Percentiles rank a stretch among this genome's conserved stretches.
Evolutionary conservation across 1,140 invertebrate species (phyloP).

Genomic region (Cecropterus lyciades): DNA sequence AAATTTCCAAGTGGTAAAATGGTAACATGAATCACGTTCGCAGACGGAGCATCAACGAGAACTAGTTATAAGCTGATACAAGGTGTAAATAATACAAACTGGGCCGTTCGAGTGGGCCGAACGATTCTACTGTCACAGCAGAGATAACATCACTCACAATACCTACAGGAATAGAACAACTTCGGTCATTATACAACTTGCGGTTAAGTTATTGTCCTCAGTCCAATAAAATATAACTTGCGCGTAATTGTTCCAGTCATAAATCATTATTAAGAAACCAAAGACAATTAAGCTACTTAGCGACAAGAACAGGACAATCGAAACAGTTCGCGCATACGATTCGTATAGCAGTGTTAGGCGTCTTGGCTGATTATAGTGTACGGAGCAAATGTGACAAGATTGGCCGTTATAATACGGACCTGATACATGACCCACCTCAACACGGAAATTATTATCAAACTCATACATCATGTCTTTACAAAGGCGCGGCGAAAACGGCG

Average conservation of each 20-base stretch:
- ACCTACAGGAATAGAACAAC: constrained; percentile 26
- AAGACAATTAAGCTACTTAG: constrained; percentile 16
- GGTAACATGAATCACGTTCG: constrained; percentile 23
- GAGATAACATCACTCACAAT: constrained; percentile 32
- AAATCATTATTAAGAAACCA: constrained; percentile 14
- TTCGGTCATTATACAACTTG: constrained; percentile 40
- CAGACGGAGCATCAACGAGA: constrained; percentile 15
- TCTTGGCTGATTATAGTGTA: not conserved
- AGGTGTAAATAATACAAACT: constrained; percentile 29
- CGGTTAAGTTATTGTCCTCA: constrained; percentile 32
- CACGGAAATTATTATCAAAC: constrained; percentile 67
- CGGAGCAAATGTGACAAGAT: constrained; percentile 21
- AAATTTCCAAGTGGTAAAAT: constrained; percentile 22
- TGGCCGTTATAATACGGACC: constrained; percentile 45
- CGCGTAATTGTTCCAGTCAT: constrained; percentile 7
- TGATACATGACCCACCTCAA: constrained; percentile 62
- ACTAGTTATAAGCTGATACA: constrained; percentile 29
- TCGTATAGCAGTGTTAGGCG: constrained; percentile 6
- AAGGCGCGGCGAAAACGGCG: constrained; percentile 53
- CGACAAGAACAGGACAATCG: constrained; percentile 2
- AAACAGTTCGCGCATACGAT: constrained; percentile 6
- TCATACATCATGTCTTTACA: constrained; percentile 65
- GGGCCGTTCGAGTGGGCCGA: constrained; percentile 33
- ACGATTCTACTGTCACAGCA: constrained; percentile 23
- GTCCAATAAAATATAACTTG: constrained; percentile 28